These are phyloP conservation scores for Rutpela maculata DNA, from an alignment of 2,888 invertebrate genomes.

Conservation along the genomic window DNA sequence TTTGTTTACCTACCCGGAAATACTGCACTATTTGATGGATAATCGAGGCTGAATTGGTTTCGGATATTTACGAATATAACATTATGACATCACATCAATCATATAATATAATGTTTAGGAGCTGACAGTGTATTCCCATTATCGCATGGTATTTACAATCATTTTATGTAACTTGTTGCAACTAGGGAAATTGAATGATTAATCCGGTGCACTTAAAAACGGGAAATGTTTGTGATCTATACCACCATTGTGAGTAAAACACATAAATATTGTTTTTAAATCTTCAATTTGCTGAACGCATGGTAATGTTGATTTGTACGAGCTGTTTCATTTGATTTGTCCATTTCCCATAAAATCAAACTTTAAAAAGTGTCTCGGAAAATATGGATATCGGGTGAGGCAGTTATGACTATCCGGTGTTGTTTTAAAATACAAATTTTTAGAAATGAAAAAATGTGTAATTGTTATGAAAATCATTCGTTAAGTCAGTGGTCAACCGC, in stretches of 20 bases:
- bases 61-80: constrained; percentile 28
- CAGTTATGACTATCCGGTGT: no score
- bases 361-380: no score
- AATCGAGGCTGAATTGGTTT: constrained; percentile 29
- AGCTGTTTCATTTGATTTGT: no score
- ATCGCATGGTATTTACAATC: constrained; percentile 13
- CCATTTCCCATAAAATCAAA: no score
- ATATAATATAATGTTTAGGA: constrained; percentile 12
- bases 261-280: not conserved
- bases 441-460: no score
- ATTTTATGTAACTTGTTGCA: constrained; percentile 12
- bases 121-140: constrained; percentile 16
- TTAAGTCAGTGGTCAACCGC: no score
- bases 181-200: constrained; percentile 5
- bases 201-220: constrained; percentile 12
- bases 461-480: no score
- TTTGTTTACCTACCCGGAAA: constrained; percentile 57
- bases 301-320: not conserved
- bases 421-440: no score
- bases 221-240: not conserved
- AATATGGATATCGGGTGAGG: no score
- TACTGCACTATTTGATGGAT: constrained; percentile 49
- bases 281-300: no score
- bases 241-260: not conserved
- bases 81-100: constrained; percentile 29